A percentile compares a stretch with the other conserved stretches of the same genome.
phyloP scores from a whole-genome alignment of 2,113 vertebrate species.

The Sula dactylatra region DNA sequence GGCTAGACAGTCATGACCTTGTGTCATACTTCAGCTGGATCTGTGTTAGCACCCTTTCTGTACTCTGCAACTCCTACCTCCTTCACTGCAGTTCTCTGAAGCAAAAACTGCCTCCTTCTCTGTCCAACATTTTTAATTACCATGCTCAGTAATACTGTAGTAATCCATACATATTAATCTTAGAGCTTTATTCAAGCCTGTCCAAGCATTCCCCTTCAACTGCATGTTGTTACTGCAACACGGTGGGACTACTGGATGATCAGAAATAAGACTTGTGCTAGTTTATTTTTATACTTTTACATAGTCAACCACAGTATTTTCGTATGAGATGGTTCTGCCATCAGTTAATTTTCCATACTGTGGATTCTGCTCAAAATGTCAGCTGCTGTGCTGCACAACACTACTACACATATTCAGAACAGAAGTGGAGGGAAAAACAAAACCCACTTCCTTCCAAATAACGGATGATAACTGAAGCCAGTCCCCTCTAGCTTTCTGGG shows the following conservation, averaged over 20 bases:
- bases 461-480: background rate
- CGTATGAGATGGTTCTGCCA: background rate
- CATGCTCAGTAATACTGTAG: background rate
- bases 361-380: background rate
- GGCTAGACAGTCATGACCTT: background rate
- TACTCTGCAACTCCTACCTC: background rate
- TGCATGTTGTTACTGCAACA: background rate
- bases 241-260: background rate
- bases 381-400: background rate
- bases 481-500: accelerated
- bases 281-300: background rate
- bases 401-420: background rate
- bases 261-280: background rate
- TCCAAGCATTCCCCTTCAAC: background rate
- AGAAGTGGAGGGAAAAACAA: background rate
- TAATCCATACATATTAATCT: background rate
- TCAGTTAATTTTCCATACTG: background rate
- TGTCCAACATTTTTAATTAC: background rate
- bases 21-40: background rate
- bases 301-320: background rate
- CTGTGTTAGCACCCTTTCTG: background rate
- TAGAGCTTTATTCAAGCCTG: background rate
- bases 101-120: background rate
- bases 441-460: background rate
- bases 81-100: background rate